Evolutionary conservation across 1,140 invertebrate species (phyloP), one percentile per base, ranked within the genome.

Genomic region (Zaprionus ghesquierei): DNA sequence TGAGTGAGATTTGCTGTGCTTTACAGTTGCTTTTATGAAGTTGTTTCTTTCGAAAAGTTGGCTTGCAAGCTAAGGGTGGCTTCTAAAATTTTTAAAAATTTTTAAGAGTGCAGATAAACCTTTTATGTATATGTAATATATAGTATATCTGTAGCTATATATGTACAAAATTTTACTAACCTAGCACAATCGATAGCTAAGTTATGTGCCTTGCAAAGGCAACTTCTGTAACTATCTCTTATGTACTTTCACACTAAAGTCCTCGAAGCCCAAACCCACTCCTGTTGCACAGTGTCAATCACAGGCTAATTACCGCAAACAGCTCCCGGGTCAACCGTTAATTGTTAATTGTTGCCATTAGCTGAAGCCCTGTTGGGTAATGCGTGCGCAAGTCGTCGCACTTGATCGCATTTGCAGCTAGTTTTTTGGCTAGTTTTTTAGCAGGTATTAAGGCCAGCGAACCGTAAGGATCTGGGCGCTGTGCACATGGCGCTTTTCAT

Each of bases 221-320:
- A n/a, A n/a, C n/a, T n/a, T n/a, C n/a, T n/a, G n/a, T n/a, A n/a
- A n/a, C n/a, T n/a, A n/a, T n/a, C n/a, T n/a, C n/a, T n/a, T n/a
- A n/a, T n/a, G n/a, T n/a, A n/a, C n/a, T n/a, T n/a, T n/a, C n/a
- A n/a, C n/a, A n/a, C 9, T 9, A 41, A 15, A 15, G n/a, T 41
- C 6, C 6, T 15, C 35, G 2, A 6, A 6, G 5, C 0, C 35
- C 6, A 8, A 41, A 1, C 31, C 13, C 10, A 46, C 5, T 64
- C 10, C 44, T 75, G 79, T 46, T 31, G 54, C 9, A 2, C 56
- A 74, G 81, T 85, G 74, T 86, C 77, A 64, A n/a, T 55, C 38
- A 61, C 1, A 18, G 10, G 23, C 23, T 74, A 54, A 78, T 56
- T 69, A 56, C 55, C 51, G 29, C 41, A 33, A 54, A 64, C 33